Evolutionary conservation across 2,797 vertebrate species (phyloP), one percentile per base, ranked within the genome.

Genomic region (Antrozous pallidus): DNA sequence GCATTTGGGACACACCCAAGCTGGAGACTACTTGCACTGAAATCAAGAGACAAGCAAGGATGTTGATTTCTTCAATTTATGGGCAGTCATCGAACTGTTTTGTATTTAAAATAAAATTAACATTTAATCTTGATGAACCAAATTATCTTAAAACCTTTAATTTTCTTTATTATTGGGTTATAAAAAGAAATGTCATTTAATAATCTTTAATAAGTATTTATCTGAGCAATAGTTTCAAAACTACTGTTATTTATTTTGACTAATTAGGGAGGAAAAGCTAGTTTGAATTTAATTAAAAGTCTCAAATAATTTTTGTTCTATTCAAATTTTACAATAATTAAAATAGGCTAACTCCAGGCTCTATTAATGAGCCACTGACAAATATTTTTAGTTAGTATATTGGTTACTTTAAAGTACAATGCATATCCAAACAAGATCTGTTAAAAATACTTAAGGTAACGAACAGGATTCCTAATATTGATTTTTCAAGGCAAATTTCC

Each of bases 251-350:
- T 89, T 63, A 71, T 75, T 85, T 93, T 13, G 31, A 78, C 51
- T 82, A 88, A 88, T 90, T 14, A 91, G 28, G 14, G 13, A 87
- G 33, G 13, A 7, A 49, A 79, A 83, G 31, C 8, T 94, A 79
- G 54, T 54, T 87, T 83, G 31, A 93, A 75, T 84, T 42, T 87
- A 93, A 36, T 58, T 31, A 94, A 87, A 87, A 77, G 4, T 73
- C 33, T 47, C 12, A 78, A 94, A 54, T 94, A 17, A 65, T 87
- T 93, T 90, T 94, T 87, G 78, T 75, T 80, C 80, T 87, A 91
- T 94, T 94, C 31, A 88, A 90, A 89, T 26, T 1, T 33, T 74
- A 12, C 9, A 9, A 28, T 36, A 69, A 77, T n/a, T 71, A 75
- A 71, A 85, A 54, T 2, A 85, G 40, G 8, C 33, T 83, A 89